Evolutionary conservation across 1,140 invertebrate species (phyloP).

Genomic region (Cydia splendana): DNA sequence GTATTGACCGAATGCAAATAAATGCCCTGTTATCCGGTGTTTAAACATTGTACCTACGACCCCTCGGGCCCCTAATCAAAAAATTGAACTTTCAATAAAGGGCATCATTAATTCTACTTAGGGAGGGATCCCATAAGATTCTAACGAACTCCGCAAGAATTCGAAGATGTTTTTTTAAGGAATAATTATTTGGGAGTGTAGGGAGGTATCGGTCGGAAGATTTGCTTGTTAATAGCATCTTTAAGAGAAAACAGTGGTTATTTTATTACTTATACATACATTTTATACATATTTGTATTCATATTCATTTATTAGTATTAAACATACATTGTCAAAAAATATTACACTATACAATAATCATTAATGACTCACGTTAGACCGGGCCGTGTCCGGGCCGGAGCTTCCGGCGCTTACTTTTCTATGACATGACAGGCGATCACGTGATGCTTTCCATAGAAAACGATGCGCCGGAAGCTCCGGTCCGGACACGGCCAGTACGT

Average conservation of each 20-base stretch:
- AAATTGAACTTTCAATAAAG: constrained; percentile 78
- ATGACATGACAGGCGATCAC: too few species aligned
- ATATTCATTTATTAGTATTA: too few species aligned
- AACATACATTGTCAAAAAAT: too few species aligned
- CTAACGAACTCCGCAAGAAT: constrained; percentile 77
- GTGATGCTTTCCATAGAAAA: too few species aligned
- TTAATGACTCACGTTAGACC: too few species aligned
- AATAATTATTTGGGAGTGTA: constrained; percentile 67
- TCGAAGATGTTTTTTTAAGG: constrained; percentile 70
- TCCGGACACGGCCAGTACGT: too few species aligned
- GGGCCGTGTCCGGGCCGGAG: too few species aligned
- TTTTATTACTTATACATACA: not conserved
- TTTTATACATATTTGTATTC: too few species aligned
- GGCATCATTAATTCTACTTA: constrained; percentile 78
- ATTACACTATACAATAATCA: too few species aligned
- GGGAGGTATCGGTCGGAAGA: constrained; percentile 7
- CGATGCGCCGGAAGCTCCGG: too few species aligned
- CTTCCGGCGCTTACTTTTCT: too few species aligned
- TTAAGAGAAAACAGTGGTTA: not conserved
- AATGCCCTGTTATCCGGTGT: constrained; percentile 75
- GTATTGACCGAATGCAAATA: constrained; percentile 76
- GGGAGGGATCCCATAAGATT: constrained; percentile 64
- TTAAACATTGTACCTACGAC: constrained; percentile 65
- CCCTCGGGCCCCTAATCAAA: constrained; percentile 64
- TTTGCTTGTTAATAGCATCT: not conserved